A percentile compares a stretch with the other conserved stretches of the same genome.
Conservation (phyloP, 30 jellyfish, hydroid and myxozoan genomes). For the Mastigias papua region DNA sequence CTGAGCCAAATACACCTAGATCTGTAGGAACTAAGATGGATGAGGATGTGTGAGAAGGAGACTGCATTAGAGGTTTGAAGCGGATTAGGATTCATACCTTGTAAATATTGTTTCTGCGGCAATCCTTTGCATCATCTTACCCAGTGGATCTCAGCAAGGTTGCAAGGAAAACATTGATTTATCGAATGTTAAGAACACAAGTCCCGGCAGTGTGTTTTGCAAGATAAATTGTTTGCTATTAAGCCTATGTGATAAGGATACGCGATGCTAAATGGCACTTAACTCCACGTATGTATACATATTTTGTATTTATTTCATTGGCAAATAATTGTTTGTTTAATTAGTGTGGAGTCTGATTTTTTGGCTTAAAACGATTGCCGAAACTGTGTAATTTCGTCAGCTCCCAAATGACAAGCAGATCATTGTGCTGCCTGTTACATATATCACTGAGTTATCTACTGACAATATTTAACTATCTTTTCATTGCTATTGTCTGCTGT, state of each 20-base stretch:
- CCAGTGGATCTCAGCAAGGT: constrained; percentile 40
- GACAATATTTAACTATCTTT: constrained; percentile 5
- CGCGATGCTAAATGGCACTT: constrained; percentile 22
- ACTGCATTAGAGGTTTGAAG: constrained; percentile 12
- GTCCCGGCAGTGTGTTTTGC: constrained; percentile 51
- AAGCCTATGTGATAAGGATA: constrained; percentile 32
- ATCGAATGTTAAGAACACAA: constrained; percentile 51
- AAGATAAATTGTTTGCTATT: constrained; percentile 36
- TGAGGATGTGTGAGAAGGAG: background rate
- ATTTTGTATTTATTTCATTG: constrained; percentile 14
- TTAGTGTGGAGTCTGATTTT: constrained; percentile 56
- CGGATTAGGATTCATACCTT: constrained; percentile 23
- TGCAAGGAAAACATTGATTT: constrained; percentile 51
- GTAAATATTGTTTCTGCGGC: constrained; percentile 67
- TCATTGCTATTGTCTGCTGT: constrained; percentile 13
- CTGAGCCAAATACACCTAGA: background rate
- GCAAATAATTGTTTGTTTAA: constrained; percentile 56
- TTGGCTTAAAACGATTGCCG: constrained; percentile 57
- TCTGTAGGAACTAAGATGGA: background rate
- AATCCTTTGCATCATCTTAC: constrained; percentile 31
- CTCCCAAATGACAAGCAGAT: constrained; percentile 41
- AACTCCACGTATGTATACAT: constrained; percentile 11
- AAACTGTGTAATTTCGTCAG: constrained; percentile 38
- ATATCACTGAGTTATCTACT: background rate
- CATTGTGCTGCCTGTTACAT: constrained; percentile 11